Evolutionary conservation across 2,797 vertebrate species (phyloP).

Genomic region (Arnoldichthys spilopterus): DNA sequence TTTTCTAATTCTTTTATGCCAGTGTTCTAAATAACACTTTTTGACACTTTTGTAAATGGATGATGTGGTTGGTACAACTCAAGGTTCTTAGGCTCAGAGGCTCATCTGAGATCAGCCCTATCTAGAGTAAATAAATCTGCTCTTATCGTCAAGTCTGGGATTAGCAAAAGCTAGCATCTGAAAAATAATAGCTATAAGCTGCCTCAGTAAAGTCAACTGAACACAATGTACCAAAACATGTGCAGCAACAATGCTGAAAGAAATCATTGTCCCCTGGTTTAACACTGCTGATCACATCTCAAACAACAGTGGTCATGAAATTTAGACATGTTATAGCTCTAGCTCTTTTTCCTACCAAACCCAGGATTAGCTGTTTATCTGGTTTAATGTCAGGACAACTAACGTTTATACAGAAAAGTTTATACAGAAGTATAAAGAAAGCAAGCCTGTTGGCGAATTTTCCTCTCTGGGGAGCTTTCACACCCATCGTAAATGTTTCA

Average conservation of each 20-base stretch:
- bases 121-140: constrained; percentile 5
- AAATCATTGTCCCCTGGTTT: constrained; percentile 6
- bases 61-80: neutral
- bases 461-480: constrained; percentile 36
- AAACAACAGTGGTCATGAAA: neutral
- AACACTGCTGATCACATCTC: neutral
- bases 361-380: neutral
- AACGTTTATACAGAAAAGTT: neutral
- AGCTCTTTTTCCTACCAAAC: neutral
- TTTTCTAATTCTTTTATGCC: neutral
- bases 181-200: constrained; percentile 35
- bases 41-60: neutral
- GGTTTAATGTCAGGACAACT: neutral
- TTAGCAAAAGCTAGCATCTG: constrained; percentile 14
- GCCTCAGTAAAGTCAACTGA: constrained; percentile 13
- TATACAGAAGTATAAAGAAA: constrained; percentile 37
- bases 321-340: neutral
- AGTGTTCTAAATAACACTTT: neutral
- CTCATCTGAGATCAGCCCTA: neutral
- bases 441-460: constrained; percentile 19
- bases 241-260: constrained; percentile 1
- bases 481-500: constrained; percentile 45
- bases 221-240: constrained; percentile 21
- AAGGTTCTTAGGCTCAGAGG: neutral
- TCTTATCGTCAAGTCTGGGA: constrained; percentile 13